Percentiles rank a stretch among this genome's conserved stretches.
phyloP scores from a whole-genome alignment of 92 coral and sea anemone species.

The Isaurus tuberculatus region DNA sequence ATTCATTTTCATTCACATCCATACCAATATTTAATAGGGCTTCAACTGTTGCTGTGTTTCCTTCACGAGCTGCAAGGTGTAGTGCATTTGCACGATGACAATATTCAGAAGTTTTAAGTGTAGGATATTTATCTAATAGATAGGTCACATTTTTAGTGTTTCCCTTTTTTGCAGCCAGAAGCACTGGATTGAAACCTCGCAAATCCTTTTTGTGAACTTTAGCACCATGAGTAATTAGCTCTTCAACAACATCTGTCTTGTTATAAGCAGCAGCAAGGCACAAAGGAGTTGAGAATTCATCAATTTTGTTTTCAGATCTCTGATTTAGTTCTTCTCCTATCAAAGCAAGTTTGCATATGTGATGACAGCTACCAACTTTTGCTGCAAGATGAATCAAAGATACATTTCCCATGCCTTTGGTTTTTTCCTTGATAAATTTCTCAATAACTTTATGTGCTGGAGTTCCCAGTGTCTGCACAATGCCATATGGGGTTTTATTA shows the following conservation, averaged over 20 bases:
- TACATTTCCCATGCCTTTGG: background rate
- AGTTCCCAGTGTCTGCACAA: background rate
- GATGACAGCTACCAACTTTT: constrained; percentile 10
- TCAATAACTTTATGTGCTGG: constrained; percentile 1
- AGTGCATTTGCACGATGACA: background rate
- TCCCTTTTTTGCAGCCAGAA: constrained; percentile 21
- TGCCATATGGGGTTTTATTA: background rate
- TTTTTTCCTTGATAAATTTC: background rate
- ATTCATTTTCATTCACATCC: constrained; percentile 2
- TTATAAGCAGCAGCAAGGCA: constrained; percentile 20
- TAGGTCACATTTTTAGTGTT: constrained; percentile 25
- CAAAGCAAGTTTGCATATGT: background rate
- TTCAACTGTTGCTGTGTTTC: background rate
- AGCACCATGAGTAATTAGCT: constrained; percentile 1
- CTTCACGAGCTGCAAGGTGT: constrained; percentile 27
- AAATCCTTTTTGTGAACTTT: background rate
- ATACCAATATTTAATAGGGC: constrained; percentile 8
- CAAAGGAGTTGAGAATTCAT: constrained; percentile 5
- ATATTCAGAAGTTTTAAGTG: background rate
- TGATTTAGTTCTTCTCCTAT: background rate
- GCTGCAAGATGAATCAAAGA: constrained; percentile 32
- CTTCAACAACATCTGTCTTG: background rate
- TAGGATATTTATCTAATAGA: constrained; percentile 28
- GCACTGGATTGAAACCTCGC: constrained; percentile 5
- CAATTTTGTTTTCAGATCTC: background rate